Conservation (phyloP, 53 echinoderm and acorn worm species). For the Pentamera pediparva region DNA sequence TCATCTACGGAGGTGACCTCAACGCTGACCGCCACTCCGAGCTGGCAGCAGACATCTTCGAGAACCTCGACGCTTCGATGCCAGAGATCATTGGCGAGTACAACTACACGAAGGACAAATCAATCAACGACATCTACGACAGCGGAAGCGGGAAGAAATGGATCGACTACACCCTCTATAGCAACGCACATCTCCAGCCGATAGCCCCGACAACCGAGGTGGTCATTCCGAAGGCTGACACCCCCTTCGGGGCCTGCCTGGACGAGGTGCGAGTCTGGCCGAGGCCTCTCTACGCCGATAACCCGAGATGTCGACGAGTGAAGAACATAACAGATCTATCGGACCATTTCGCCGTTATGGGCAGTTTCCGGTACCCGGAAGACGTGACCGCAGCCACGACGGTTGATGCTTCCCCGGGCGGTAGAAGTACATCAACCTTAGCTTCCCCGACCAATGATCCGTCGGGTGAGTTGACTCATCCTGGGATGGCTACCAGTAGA, state of each 20-base stretch:
- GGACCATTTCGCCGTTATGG: constrained; percentile 77
- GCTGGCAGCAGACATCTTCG: constrained; percentile 52
- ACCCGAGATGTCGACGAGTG: constrained; percentile 35
- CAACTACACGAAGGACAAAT: constrained; percentile 58
- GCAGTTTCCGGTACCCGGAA: constrained; percentile 6
- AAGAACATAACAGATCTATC: constrained; percentile 62
- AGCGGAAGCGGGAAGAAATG: constrained; percentile 34
- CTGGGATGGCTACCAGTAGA: no score
- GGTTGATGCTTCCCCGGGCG: background rate
- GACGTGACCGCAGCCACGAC: background rate
- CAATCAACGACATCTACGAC: constrained; percentile 60
- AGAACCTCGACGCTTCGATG: constrained; percentile 54
- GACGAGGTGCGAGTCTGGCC: constrained; percentile 29
- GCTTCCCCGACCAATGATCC: background rate
- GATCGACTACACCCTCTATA: constrained; percentile 70
- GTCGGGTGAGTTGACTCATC: background rate
- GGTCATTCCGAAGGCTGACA: constrained; percentile 41
- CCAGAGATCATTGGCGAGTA: constrained; percentile 62
- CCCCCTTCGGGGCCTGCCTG: constrained; percentile 52
- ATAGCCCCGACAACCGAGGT: constrained; percentile 37
- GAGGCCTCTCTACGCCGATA: constrained; percentile 47
- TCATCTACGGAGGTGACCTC: constrained; percentile 80
- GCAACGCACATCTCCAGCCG: constrained; percentile 59
- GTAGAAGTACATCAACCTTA: background rate
- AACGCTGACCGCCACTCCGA: constrained; percentile 44